Conservation (phyloP, 2,113 vertebrate species). For the Oncorhynchus keta region DNA sequence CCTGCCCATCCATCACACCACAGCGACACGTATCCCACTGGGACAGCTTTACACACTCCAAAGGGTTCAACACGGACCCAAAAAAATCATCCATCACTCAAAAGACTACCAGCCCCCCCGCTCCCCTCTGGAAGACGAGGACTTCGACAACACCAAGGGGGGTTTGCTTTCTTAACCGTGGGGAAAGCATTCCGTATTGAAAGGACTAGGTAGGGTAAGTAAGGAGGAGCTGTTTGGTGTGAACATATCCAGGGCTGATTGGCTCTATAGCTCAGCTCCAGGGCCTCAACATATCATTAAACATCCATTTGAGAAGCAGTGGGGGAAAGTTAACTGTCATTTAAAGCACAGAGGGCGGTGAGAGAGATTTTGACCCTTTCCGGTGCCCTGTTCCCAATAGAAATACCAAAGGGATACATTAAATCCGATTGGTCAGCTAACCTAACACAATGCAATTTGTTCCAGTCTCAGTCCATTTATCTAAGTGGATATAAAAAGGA, state of each 20-base stretch:
- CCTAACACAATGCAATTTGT: constrained; percentile 52
- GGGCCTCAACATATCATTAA: constrained; percentile 72
- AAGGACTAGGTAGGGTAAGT: no score
- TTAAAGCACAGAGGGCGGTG: constrained; percentile 60
- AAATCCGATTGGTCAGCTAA: constrained; percentile 54
- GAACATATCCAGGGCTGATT: constrained; percentile 40
- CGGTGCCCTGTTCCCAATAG: constrained; percentile 25
- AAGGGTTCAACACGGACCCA: constrained; percentile 67
- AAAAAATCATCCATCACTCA: constrained; percentile 73
- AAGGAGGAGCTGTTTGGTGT: constrained; percentile 12
- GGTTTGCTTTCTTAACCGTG: constrained; percentile 33
- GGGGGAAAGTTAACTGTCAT: constrained; percentile 73
- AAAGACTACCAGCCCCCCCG: constrained; percentile 38
- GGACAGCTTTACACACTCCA: constrained; percentile 53
- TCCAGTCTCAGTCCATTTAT: constrained; percentile 36
- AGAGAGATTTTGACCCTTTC: constrained; percentile 25
- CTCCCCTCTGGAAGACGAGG: constrained; percentile 31
- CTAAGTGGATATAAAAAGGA: background rate
- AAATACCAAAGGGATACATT: constrained; percentile 35
- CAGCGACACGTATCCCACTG: constrained; percentile 59
- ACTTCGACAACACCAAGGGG: constrained; percentile 44
- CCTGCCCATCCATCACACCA: constrained; percentile 71
- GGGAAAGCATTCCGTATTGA: constrained; percentile 1
- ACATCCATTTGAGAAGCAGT: constrained; percentile 70
- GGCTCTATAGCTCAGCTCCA: constrained; percentile 46